phyloP scores from a whole-genome alignment of 2,888 invertebrate genomes.

The Neoscelio sp. region DNA sequence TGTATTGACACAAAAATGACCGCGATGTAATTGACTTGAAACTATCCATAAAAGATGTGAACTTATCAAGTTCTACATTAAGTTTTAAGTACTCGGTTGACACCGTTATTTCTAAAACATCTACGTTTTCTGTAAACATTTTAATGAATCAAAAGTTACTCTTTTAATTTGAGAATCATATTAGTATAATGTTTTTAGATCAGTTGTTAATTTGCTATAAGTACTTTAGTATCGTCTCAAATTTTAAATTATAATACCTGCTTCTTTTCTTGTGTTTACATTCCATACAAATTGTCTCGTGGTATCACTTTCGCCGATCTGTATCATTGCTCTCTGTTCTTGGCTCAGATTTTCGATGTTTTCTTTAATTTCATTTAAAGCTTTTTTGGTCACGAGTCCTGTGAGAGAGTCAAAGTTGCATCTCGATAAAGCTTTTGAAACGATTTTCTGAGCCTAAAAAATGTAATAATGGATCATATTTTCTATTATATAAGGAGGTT shows the following conservation, averaged over 20 bases:
- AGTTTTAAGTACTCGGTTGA: slow-evolving; percentile 69
- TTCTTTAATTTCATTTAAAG: slow-evolving; percentile 79
- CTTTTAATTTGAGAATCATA: no score
- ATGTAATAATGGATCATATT: background rate
- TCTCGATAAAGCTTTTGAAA: slow-evolving; percentile 81
- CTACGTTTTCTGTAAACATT: slow-evolving; percentile 37
- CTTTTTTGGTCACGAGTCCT: slow-evolving; percentile 81
- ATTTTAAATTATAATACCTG: slow-evolving; percentile 15
- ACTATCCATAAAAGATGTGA: no score
- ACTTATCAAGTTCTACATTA: no score
- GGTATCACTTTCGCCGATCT: background rate
- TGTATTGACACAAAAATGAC: slow-evolving; percentile 79
- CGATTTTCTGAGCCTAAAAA: slow-evolving; percentile 81
- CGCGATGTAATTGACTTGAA: no score
- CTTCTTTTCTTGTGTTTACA: slow-evolving; percentile 19
- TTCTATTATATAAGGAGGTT: no score
- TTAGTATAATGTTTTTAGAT: no score
- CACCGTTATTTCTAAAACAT: slow-evolving; percentile 60
- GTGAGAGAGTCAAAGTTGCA: slow-evolving; percentile 82
- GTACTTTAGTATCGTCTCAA: no score
- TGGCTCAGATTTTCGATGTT: slow-evolving; percentile 74
- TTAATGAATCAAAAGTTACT: no score
- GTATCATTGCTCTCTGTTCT: slow-evolving; percentile 70
- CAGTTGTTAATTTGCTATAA: no score
- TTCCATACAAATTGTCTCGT: background rate